Base-by-base conservation (phyloP, 1,140 invertebrate species). In the Drosophila quadrilineata region DNA sequence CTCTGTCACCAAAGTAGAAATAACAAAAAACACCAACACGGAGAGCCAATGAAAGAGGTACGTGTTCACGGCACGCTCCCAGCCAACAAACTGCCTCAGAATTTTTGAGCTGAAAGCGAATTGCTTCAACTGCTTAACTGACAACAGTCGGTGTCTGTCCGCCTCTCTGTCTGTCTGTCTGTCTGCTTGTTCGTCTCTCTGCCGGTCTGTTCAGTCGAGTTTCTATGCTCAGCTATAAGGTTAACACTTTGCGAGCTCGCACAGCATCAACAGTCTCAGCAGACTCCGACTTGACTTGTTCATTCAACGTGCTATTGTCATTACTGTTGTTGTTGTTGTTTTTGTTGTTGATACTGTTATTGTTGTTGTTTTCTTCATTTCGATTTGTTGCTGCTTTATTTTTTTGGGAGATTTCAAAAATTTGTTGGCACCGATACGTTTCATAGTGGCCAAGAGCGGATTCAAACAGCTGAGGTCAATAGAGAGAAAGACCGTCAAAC, bases 21-120 rank as follows among this genome's bases (percentile, higher is more conserved):
- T n/a, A 17, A 5, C 14, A 16, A 28, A 2, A 38, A 52, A 70
- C 36, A 43, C 38, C 22, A n/a, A 9, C 3, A 36, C 54, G 63
- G 14, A 48, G n/a, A 10, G 40, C 16, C 10, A n/a, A n/a, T n/a
- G n/a, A 19, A 69, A 56, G 28, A 76, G n/a, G n/a, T n/a, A n/a
- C 77, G 76, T 82, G 76, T 72, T 73, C 43, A 54, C 33, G 73
- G 53, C 22, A 35, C 59, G 73, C 76, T 65, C 33, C 48, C 69
- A 54, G 48, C 56, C 58, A 38, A 60, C 68, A 69, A 62, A 82
- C 76, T 82, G 59, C 63, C 59, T 46, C 24, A 56, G 31, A 56
- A 43, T 75, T 62, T 80, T 70, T n/a, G n/a, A 35, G 36, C 63
- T 52, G 8, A 1, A 19, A 58, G 54, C 45, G 29, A 35, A 45